These are phyloP conservation scores for Erethizon dorsatum DNA, from an alignment of 2,797 vertebrate species.

Conservation along the genomic window DNA sequence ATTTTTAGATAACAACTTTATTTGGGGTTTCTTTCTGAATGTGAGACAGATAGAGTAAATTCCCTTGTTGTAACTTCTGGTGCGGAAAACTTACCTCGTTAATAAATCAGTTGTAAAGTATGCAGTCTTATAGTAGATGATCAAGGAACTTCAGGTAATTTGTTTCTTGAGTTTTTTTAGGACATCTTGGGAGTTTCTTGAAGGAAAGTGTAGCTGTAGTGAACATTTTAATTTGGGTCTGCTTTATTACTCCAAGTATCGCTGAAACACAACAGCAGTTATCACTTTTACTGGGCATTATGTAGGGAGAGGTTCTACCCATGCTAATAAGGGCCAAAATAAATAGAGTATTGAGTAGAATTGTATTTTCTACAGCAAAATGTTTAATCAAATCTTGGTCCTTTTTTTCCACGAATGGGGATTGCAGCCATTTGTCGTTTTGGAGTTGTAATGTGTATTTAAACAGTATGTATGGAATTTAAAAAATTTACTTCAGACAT, in stretches of 20 bases:
- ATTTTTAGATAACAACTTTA: neutral
- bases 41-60: neutral
- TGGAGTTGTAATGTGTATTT: slow-evolving; percentile 29
- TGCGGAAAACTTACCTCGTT: slow-evolving; percentile 1
- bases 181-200: neutral
- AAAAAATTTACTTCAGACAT: slow-evolving; percentile 27
- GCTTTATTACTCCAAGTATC: neutral
- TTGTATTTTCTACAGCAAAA: neutral
- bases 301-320: neutral
- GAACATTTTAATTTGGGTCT: slow-evolving; percentile 37
- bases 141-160: neutral
- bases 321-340: neutral
- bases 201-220: neutral
- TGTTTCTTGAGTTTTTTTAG: slow-evolving; percentile 19
- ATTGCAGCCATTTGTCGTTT: slow-evolving; percentile 57
- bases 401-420: neutral
- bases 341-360: neutral
- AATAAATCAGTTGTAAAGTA: neutral
- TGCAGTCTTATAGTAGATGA: neutral
- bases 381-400: slow-evolving; percentile 10
- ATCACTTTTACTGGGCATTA: slow-evolving; percentile 9
- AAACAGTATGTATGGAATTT: neutral
- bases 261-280: neutral
- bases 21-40: slow-evolving; percentile 42
- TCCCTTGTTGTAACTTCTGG: neutral